phyloP scores from a whole-genome alignment of 2,113 vertebrate genomes.

The Gobio gobio region DNA sequence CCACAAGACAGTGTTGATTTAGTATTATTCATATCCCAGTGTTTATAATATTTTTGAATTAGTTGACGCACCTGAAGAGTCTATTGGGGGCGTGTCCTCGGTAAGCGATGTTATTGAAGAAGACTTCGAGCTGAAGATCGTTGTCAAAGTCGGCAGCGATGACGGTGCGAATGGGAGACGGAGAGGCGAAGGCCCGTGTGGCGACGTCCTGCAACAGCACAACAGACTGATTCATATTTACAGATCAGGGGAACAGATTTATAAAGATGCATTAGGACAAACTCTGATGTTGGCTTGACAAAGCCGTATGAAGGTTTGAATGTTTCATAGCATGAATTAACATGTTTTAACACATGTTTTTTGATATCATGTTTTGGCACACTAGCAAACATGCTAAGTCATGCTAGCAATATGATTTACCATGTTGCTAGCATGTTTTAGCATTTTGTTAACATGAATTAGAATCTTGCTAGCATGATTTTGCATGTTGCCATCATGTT shows the following conservation, averaged over 20 bases:
- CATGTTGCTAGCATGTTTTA: too few relatives aligned
- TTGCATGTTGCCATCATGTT: too few relatives aligned
- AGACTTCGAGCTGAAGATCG: constrained; percentile 89
- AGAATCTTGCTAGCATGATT: too few relatives aligned
- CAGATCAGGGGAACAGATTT: too few relatives aligned
- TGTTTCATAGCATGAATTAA: too few relatives aligned
- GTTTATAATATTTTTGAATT: not conserved
- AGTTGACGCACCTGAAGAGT: constrained; percentile 82
- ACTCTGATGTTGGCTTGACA: too few relatives aligned
- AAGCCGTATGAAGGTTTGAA: too few relatives aligned
- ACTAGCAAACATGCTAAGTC: too few relatives aligned
- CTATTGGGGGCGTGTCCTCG: constrained; percentile 84
- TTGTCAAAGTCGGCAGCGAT: constrained; percentile 92
- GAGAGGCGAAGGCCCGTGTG: constrained; percentile 81
- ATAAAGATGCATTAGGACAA: not conserved
- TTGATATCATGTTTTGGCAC: too few relatives aligned
- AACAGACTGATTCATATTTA: not conserved
- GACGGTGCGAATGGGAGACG: constrained; percentile 87
- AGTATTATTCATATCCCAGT: not conserved
- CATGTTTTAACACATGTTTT: too few relatives aligned
- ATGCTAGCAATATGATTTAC: too few relatives aligned
- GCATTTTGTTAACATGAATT: too few relatives aligned
- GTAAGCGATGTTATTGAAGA: constrained; percentile 96
- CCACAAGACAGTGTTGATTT: not conserved
- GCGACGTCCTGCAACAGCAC: constrained; percentile 81